phyloP scores from a whole-genome alignment of 2,888 invertebrate genomes.

The Oscheius sp. region DNA sequence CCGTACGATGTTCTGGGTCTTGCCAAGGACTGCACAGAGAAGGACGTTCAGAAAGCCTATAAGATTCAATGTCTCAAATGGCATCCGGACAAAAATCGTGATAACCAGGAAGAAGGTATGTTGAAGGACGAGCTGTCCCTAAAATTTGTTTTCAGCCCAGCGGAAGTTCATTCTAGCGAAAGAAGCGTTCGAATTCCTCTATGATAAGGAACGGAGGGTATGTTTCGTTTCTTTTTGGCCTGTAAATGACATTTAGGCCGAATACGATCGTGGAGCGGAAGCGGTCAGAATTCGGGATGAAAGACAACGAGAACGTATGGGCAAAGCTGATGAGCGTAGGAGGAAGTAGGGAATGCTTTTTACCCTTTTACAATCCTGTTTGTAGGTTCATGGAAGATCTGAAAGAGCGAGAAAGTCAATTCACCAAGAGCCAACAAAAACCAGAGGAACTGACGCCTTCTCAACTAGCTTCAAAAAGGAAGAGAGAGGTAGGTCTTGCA shows the following conservation, averaged over 20 bases:
- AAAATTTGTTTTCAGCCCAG: slow-evolving; percentile 38
- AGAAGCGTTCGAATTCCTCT: slow-evolving; percentile 58
- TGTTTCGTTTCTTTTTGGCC: slow-evolving; percentile 11
- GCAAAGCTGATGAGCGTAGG: slow-evolving; percentile 52
- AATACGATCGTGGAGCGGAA: slow-evolving; percentile 50
- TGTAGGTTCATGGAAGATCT: slow-evolving; percentile 51
- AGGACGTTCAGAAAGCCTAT: slow-evolving; percentile 60
- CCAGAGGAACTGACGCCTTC: slow-evolving; percentile 30
- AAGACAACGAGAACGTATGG: slow-evolving; percentile 46
- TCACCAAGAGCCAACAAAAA: slow-evolving; percentile 15
- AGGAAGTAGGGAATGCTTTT: slow-evolving; percentile 35
- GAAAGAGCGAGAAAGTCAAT: slow-evolving; percentile 49
- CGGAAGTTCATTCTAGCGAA: slow-evolving; percentile 54
- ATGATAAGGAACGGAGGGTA: slow-evolving; percentile 52
- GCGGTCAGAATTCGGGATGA: slow-evolving; percentile 43
- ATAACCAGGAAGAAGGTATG: slow-evolving; percentile 56
- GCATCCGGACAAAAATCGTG: slow-evolving; percentile 63
- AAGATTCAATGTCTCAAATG: slow-evolving; percentile 58
- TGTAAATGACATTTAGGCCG: slow-evolving; percentile 38
- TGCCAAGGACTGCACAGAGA: slow-evolving; percentile 53
- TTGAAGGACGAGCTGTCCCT: neutral
- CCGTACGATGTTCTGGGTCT: slow-evolving; percentile 57
- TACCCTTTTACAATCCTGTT: neutral
- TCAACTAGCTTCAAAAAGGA: slow-evolving; percentile 18
- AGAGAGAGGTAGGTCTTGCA: slow-evolving; percentile 20